Evolutionary conservation across 2,888 invertebrate species (phyloP).

Genomic region (Drosophila mulleri): DNA sequence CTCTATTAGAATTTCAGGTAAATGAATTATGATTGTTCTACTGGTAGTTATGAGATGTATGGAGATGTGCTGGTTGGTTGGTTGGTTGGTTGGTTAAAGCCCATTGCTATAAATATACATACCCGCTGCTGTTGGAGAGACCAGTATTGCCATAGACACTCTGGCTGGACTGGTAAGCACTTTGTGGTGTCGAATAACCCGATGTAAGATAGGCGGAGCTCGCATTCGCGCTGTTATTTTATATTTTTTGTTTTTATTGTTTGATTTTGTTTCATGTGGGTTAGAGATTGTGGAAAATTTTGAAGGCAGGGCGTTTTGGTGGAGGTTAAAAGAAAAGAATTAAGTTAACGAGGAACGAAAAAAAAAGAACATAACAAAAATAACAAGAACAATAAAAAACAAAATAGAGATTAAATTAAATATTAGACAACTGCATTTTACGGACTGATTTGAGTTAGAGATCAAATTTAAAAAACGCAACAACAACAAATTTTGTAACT

Average conservation of each 20-base stretch:
- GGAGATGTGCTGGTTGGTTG: not conserved
- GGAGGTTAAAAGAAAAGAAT: constrained; percentile 34
- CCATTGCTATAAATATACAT: constrained; percentile 59
- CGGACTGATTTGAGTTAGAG: constrained; percentile 12
- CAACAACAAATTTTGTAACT: constrained; percentile 12
- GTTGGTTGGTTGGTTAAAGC: constrained; percentile 12
- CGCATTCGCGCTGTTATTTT: constrained; percentile 83
- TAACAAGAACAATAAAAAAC: constrained; percentile 25
- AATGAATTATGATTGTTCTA: constrained; percentile 4
- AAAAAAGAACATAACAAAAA: too few relatives aligned
- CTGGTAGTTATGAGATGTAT: not conserved
- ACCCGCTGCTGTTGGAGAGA: constrained; percentile 85
- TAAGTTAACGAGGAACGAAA: constrained; percentile 35
- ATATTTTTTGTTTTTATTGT: constrained; percentile 15
- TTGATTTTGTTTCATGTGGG: constrained; percentile 4
- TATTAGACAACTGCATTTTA: constrained; percentile 17
- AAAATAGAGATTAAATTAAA: constrained; percentile 2
- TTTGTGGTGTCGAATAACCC: constrained; percentile 85
- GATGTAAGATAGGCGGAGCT: constrained; percentile 85
- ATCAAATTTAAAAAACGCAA: constrained; percentile 23
- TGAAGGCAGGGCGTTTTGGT: constrained; percentile 6
- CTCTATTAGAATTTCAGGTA: constrained; percentile 5
- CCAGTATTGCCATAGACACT: constrained; percentile 85
- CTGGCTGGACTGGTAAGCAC: constrained; percentile 85
- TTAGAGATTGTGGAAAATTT: constrained; percentile 23